These are phyloP conservation scores for Saccostrea glomerata DNA, from an alignment of 1,140 invertebrate species.

Conservation along the genomic window DNA sequence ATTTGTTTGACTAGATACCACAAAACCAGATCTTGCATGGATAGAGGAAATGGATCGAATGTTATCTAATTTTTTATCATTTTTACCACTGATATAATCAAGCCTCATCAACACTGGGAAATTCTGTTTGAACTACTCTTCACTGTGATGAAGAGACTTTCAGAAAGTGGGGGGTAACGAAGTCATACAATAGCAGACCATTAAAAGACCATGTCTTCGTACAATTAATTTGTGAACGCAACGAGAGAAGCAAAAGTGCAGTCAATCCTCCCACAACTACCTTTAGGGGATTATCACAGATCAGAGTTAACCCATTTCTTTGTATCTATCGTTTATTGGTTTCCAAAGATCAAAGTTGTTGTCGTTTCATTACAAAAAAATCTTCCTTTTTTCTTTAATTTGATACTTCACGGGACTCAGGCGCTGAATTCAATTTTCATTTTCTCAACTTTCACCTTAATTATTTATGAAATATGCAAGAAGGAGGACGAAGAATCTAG, in stretches of 20 bases:
- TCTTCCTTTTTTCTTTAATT: neutral
- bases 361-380: neutral
- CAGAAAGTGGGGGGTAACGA: slow-evolving; percentile 8
- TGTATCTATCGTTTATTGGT: neutral
- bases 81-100: slow-evolving; percentile 27
- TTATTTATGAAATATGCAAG: slow-evolving; percentile 22
- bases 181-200: neutral
- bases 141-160: neutral
- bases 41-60: slow-evolving; percentile 16
- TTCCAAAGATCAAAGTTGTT: neutral
- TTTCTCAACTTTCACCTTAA: neutral
- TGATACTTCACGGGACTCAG: neutral
- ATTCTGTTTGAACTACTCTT: slow-evolving; percentile 23
- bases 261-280: neutral
- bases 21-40: neutral
- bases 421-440: slow-evolving; percentile 12
- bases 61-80: slow-evolving; percentile 18
- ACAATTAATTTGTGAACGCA: slow-evolving; percentile 5
- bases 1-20: neutral
- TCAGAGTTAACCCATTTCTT: neutral
- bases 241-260: neutral
- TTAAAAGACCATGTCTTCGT: neutral
- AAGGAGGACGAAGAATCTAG: neutral
- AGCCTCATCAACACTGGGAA: slow-evolving; percentile 10
- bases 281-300: neutral